Conservation (phyloP, 92 coral and sea anemone species). For the Porites evermanni region DNA sequence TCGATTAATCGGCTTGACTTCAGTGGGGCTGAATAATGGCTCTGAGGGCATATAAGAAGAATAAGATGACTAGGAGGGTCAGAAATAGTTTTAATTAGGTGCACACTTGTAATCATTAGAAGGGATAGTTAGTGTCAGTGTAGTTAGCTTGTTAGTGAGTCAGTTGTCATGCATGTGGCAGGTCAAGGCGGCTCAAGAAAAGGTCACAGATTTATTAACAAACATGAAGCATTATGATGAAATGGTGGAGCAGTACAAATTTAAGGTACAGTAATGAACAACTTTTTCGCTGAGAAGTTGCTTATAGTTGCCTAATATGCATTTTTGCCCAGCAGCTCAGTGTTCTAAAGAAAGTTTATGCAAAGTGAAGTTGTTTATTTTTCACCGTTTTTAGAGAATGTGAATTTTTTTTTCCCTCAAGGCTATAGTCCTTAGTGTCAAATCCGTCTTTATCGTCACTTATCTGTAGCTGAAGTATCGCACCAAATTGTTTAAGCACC, state of each 20-base stretch:
- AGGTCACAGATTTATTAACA: conserved; percentile 55
- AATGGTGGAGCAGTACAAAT: conserved; percentile 70
- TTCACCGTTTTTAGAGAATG: not conserved
- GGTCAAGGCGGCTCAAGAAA: conserved; percentile 56
- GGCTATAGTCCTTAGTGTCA: too few species aligned
- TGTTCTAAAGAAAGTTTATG: not conserved
- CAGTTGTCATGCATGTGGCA: conserved; percentile 33
- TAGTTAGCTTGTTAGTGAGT: conserved; percentile 22
- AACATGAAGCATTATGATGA: conserved; percentile 82
- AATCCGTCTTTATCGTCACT: too few species aligned
- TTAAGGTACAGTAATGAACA: conserved; percentile 54
- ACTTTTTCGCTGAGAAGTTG: too few species aligned
- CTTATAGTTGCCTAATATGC: not conserved
- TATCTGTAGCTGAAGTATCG: too few species aligned
- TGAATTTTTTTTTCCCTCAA: too few species aligned
- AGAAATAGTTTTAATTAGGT: not conserved
- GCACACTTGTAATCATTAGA: too few species aligned
- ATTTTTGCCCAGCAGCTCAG: not conserved
- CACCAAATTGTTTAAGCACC: too few species aligned
- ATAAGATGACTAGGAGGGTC: too few species aligned
- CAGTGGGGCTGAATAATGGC: too few species aligned
- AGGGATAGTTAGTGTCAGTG: not conserved
- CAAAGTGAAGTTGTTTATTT: too few species aligned
- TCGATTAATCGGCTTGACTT: too few species aligned
- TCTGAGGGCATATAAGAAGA: too few species aligned